Conservation (phyloP, 1,140 invertebrate species). For the Fopius arisanus region DNA sequence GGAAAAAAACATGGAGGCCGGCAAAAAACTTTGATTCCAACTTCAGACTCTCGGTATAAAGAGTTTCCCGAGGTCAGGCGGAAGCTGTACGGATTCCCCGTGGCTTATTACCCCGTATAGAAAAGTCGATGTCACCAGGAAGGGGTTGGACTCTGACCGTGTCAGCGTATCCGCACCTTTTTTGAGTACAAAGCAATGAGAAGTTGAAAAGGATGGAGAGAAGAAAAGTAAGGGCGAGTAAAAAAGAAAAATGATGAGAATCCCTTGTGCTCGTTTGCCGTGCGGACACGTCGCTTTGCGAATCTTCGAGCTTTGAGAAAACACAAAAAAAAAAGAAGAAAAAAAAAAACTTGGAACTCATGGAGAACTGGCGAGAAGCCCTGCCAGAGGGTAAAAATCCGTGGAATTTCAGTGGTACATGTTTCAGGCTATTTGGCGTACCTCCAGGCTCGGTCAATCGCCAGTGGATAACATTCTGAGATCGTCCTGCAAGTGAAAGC, state of each 20-base stretch:
- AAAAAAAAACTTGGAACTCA: neutral
- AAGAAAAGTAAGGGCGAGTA: too few relatives aligned
- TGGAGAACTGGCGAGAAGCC: neutral
- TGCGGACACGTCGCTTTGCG: neutral
- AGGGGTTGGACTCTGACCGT: slow-evolving; percentile 33
- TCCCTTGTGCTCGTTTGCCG: slow-evolving; percentile 24
- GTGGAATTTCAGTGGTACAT: neutral
- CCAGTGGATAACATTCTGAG: slow-evolving; percentile 42
- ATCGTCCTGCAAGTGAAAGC: slow-evolving; percentile 30
- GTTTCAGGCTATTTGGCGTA: slow-evolving; percentile 40
- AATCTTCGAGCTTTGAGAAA: neutral
- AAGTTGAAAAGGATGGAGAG: neutral
- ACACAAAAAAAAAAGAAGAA: neutral
- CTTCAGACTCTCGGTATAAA: neutral
- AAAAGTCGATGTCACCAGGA: slow-evolving; percentile 30
- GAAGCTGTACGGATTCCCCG: neutral
- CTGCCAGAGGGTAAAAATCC: neutral
- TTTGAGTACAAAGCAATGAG: slow-evolving; percentile 35
- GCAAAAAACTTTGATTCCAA: neutral
- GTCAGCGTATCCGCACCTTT: slow-evolving; percentile 37
- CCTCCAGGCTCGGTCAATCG: slow-evolving; percentile 47
- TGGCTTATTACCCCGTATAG: slow-evolving; percentile 12
- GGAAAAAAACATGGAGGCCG: neutral
- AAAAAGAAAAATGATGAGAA: neutral
- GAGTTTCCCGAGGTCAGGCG: neutral